Base-by-base conservation (phyloP, 2,797 vertebrate species). In the Mallotus villosus region DNA sequence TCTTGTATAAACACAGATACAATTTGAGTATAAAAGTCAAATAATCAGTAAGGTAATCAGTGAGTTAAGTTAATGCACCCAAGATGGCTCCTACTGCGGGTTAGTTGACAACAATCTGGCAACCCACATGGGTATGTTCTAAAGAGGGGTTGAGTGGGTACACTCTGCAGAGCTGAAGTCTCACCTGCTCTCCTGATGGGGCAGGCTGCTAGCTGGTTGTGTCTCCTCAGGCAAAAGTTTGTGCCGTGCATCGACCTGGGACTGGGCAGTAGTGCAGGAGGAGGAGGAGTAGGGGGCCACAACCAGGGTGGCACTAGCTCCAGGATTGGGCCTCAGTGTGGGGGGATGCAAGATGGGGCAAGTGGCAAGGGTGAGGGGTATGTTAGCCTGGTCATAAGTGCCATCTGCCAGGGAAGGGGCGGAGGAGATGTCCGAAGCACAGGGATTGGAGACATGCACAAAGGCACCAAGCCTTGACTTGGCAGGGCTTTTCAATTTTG, bases 141-240 rank as follows among this genome's bases (percentile, higher is more conserved):
- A 71, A 53, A 64, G 53, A 74, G 61, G 46, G 59, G 65, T 27
- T 53, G 61, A 65, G 70, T 77, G 71, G 70, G 77, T 79, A 75
- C 82, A 83, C 81, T 78, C 41, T 70, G 29, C 51, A 71, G 79
- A 80, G 74, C 81, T 78, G 24, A 27, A 69, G 85, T 78, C 97
- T 99, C 96, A 99, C 97, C 97, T 99, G 96, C 88, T 94, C 75
- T 82, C 92, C 88, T 91, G 92, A 91, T 74, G 86, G 90, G 92
- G 89, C 91, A 91, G 90, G 86, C 82, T 94, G 87, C 90, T 94
- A 93, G 94, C 94, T 90, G 93, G 93, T 90, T 92, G 95, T 93
- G 92, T 95, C 95, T 97, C 96, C 95, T 93, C 91, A 87, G 97
- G 95, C 91, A 95, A 92, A 95, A 97, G 93, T 92, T 89, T 90